phyloP scores from a whole-genome alignment of 2,888 invertebrate species.

The Taenaris catops region DNA sequence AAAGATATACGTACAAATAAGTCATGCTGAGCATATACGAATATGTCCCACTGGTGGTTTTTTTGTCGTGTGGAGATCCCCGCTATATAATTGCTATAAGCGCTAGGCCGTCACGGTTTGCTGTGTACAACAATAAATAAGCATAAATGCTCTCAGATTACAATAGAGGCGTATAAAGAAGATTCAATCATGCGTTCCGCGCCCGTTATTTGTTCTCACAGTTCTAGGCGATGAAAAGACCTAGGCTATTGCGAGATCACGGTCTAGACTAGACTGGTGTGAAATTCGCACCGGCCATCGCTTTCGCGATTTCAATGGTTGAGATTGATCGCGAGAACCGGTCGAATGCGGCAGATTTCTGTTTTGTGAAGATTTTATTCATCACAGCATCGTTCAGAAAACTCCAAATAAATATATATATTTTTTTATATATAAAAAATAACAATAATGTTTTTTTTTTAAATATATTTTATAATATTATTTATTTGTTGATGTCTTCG shows the following conservation, averaged over 20 bases:
- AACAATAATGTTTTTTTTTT: too few relatives aligned
- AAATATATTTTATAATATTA: too few relatives aligned
- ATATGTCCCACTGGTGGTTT: too few relatives aligned
- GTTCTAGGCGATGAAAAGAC: slow-evolving; percentile 47
- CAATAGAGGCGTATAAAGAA: slow-evolving; percentile 14
- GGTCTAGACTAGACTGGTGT: slow-evolving; percentile 71
- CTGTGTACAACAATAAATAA: slow-evolving; percentile 1
- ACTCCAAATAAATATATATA: not conserved
- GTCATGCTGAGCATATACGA: too few relatives aligned
- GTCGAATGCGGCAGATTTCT: slow-evolving; percentile 39
- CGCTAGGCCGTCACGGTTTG: too few relatives aligned
- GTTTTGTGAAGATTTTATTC: slow-evolving; percentile 17
- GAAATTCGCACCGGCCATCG: slow-evolving; percentile 68
- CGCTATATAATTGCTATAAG: too few relatives aligned
- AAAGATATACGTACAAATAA: too few relatives aligned
- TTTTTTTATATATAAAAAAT: too few relatives aligned
- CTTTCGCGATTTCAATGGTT: slow-evolving; percentile 67
- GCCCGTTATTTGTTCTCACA: slow-evolving; percentile 64
- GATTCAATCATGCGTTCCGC: slow-evolving; percentile 40
- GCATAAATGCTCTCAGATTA: slow-evolving; percentile 6
- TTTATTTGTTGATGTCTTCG: too few relatives aligned
- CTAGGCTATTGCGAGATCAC: slow-evolving; percentile 53
- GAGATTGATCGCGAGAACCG: slow-evolving; percentile 66
- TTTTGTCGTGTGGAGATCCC: too few relatives aligned
- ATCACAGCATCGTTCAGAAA: not conserved